Base-by-base conservation (phyloP, 2,888 invertebrate species). In the Tricholauxania praeusta region DNA sequence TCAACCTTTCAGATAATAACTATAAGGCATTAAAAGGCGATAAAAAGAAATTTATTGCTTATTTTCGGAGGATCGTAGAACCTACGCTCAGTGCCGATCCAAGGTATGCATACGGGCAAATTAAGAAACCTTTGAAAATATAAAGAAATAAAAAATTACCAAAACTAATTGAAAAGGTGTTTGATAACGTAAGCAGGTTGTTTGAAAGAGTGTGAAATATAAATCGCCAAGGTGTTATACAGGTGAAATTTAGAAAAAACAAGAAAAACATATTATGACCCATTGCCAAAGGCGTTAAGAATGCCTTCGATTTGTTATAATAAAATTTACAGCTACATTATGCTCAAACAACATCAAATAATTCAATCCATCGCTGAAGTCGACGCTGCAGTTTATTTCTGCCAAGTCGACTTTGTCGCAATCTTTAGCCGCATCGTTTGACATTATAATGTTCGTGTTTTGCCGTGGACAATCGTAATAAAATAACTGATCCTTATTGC, bases 401-500 rank as follows among this genome's bases (percentile, higher is more conserved):
- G 39, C 39, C 39, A 39, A 39, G 39, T 39, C 39, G 3, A 3
- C 19, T 47, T 48, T 39, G 47, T 57, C 48, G 60, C 52, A 51
- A 69, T 51, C 59, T 68, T 5, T 47, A 52, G 32, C 49, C 22
- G 84, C 85, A 80, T 83, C 85, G 76, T 84, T 85, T 83, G 84
- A 84, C 84, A 83, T 84, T 84, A 85, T 85, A 86, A 86, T 86
- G 87, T 86, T 86, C 87, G 86, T 87, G 87, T 86, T 86, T 81
- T 80, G 82, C 82, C 82, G 83, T 85, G 85, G 85, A 86, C 86
- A 86, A 86, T 85, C 86, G 87, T 84, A 86, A 86, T 86, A 86
- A 86, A 86, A 86, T 86, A 86, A 86, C 87, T 84, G 86, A 86
- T 86, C 87, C 84, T 86, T 84, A 86, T 85, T 83, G 85, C 86